phyloP scores from a whole-genome alignment of 1,140 invertebrate genomes.

The Pteromalus puparum region DNA sequence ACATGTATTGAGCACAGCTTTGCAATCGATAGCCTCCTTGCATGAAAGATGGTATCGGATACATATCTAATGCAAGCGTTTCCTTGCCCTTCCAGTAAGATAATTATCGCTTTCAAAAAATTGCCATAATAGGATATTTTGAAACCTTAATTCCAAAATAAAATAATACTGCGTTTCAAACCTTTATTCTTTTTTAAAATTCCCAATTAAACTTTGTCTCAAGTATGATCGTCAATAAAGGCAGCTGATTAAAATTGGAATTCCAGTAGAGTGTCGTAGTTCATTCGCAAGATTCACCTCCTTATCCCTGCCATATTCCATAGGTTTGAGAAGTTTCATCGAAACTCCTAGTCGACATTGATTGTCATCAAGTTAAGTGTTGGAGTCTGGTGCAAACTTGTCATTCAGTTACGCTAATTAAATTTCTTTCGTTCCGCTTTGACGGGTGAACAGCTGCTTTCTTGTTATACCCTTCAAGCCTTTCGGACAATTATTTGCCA shows the following conservation, averaged over 20 bases:
- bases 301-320: constrained; percentile 29
- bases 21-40: too few species aligned
- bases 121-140: too few species aligned
- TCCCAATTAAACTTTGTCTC: neutral
- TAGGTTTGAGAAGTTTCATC: constrained; percentile 41
- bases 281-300: neutral
- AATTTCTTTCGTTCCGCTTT: constrained; percentile 46
- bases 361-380: constrained; percentile 24
- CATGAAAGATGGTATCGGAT: too few species aligned
- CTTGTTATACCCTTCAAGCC: neutral
- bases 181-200: neutral
- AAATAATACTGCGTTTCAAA: neutral
- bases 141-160: too few species aligned
- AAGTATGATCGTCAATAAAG: neutral
- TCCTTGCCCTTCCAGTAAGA: too few species aligned
- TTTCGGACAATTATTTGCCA: neutral
- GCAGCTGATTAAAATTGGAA: constrained; percentile 34
- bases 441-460: neutral
- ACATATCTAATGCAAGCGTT: too few species aligned
- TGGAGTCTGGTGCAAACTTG: neutral
- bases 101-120: too few species aligned
- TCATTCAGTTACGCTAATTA: constrained; percentile 50
- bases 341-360: constrained; percentile 38
- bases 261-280: constrained; percentile 8
- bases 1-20: too few species aligned